Evolutionary conservation across 2,113 vertebrate species (phyloP).

Genomic region (Podarcis cretensis): DNA sequence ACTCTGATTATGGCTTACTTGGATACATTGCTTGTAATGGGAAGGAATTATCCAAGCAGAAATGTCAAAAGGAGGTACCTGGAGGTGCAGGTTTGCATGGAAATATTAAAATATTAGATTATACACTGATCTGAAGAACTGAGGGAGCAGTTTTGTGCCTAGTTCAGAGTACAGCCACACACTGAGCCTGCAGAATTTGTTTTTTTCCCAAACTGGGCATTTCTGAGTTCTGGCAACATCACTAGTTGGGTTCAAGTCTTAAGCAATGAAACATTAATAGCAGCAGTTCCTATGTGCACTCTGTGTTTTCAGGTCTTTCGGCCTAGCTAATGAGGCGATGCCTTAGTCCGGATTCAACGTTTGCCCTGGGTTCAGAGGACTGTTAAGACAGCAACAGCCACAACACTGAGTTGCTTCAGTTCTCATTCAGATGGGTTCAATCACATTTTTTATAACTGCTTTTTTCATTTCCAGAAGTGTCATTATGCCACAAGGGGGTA

Average conservation of each 20-base stretch:
- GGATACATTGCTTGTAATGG: too few relatives aligned
- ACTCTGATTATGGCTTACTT: too few relatives aligned
- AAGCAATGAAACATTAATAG: not conserved
- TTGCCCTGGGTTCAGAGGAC: not conserved
- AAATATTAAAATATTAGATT: not conserved
- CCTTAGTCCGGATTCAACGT: not conserved
- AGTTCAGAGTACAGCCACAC: not conserved
- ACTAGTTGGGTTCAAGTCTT: not conserved
- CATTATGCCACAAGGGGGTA: conserved; percentile 80
- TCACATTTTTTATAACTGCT: conserved; percentile 33
- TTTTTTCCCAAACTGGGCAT: not conserved
- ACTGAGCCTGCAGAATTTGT: too few relatives aligned
- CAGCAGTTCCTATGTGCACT: not conserved
- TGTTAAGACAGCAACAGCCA: not conserved
- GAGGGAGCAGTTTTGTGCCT: too few relatives aligned
- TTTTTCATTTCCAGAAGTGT: conserved; percentile 64
- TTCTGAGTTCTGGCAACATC: not conserved
- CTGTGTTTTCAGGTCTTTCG: not conserved
- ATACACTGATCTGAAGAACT: not conserved
- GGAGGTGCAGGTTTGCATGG: not conserved
- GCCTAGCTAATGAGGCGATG: not conserved
- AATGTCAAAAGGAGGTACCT: not conserved
- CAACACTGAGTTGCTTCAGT: conserved; percentile 3
- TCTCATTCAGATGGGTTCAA: conserved; percentile 43
- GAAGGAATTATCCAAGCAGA: too few relatives aligned